Evolutionary conservation across 1,140 invertebrate genomes (phyloP).

Genomic region (Apis laboriosa): DNA sequence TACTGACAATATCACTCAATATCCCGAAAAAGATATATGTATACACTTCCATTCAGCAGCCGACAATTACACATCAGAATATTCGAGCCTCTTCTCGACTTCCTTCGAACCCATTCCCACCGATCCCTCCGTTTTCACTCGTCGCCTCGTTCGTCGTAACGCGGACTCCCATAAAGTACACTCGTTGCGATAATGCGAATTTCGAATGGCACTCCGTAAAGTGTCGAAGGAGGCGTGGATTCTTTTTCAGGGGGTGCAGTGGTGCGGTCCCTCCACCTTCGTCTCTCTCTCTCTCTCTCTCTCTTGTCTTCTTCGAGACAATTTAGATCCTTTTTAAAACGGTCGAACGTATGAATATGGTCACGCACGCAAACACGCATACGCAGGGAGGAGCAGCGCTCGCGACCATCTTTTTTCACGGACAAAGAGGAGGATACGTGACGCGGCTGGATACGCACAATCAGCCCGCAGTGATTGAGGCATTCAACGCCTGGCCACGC

Average conservation of each 20-base stretch:
- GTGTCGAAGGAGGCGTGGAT: background rate
- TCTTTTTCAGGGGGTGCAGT: background rate
- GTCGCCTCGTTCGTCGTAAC: background rate
- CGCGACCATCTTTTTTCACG: slow-evolving; percentile 56
- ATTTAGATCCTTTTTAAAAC: slow-evolving; percentile 63
- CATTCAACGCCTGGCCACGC: slow-evolving; percentile 71
- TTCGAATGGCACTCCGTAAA: background rate
- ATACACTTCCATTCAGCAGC: background rate
- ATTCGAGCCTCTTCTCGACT: background rate
- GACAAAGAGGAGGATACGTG: slow-evolving; percentile 62
- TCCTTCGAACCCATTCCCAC: background rate
- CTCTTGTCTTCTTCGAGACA: slow-evolving; percentile 43
- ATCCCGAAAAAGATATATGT: background rate
- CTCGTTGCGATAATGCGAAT: slow-evolving; percentile 18
- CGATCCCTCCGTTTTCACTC: background rate
- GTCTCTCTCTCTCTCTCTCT: background rate
- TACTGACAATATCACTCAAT: too few relatives aligned
- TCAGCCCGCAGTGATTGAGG: slow-evolving; percentile 75
- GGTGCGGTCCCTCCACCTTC: background rate
- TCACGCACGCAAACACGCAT: background rate
- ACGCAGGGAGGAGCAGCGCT: background rate
- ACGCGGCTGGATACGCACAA: slow-evolving; percentile 72
- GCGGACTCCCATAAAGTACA: background rate
- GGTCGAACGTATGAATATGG: background rate
- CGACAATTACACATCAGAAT: background rate